Base-by-base conservation (phyloP, 2,113 vertebrate species). In the Nothoprocta pentlandii region DNA sequence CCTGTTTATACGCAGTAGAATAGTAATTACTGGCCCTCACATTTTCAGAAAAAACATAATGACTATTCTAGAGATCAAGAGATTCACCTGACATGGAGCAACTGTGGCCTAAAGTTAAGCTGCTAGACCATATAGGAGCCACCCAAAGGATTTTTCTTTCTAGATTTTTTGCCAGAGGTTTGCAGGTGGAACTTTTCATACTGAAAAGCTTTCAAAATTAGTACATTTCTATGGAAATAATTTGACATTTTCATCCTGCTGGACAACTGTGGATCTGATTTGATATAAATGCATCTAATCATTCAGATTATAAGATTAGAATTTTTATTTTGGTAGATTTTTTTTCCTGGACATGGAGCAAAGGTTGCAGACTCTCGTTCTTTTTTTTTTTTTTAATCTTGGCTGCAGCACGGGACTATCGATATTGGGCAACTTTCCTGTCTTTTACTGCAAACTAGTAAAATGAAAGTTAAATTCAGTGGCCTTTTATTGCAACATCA, bases 371-470 rank as follows among this genome's bases (percentile, higher is more conserved):
- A 30, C n/a, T 15, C 32, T 69, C 53, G 44, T 51, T 81, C 77
- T 17, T 36, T 66, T 90, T 59, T 71, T 66, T 90, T 58, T 71
- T 90, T 76, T 91, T 87, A 84, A 23, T 75, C 20, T 42, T 56
- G 34, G 25, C 47, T 64, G 73, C 26, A 32, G 69, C 74, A 81
- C 41, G 80, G 92, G 90, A 23, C 7, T 41, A 67, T 23, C 32
- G 28, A 44, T n/a, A 53, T 64, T 93, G 71, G 36, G 67, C 87
- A 92, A 93, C 46, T 83, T 95, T 96, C 84, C 95, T 88, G n/a
- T 47, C 13, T 89, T 54, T 80, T 44, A 46, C 49, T 62, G 28
- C 34, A 64, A 69, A 91, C 53, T 73, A 66, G 76, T 76, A 70
- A 92, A 93, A 82, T 0, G 2, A 76, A 82, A 75, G 39, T 80